A percentile compares a stretch with the other conserved stretches of the same genome.
These are phyloP conservation scores for Chauna torquata DNA, from an alignment of 2,113 vertebrate species.

Conservation along the genomic window DNA sequence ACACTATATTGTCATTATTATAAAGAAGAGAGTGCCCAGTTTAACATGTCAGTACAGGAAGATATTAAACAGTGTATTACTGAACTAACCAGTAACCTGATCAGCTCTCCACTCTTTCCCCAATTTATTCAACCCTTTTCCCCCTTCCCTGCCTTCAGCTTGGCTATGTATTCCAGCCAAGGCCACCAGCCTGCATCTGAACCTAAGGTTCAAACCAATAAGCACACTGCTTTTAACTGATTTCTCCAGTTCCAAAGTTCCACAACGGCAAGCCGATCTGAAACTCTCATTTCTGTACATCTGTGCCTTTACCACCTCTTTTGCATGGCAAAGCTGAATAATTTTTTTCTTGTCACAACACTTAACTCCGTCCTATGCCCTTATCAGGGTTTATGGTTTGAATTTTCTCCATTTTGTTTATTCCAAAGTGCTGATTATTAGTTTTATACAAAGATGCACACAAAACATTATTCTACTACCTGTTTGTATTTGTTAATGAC, in stretches of 20 bases:
- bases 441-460: background rate
- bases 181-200: background rate
- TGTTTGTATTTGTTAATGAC: background rate
- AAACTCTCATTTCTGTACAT: background rate
- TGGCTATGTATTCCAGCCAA: background rate
- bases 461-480: background rate
- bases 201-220: background rate
- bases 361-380: background rate
- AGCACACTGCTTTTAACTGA: background rate
- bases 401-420: background rate
- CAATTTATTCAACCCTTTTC: background rate
- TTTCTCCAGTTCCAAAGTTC: background rate
- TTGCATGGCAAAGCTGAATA: background rate
- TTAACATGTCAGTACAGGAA: background rate
- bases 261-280: no score
- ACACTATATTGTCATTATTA: background rate
- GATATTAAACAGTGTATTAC: background rate
- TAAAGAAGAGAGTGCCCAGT: background rate
- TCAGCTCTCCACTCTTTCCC: background rate
- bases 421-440: background rate
- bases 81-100: background rate
- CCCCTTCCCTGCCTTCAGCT: background rate
- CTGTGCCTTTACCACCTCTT: background rate
- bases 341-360: background rate
- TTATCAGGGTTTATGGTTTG: background rate